phyloP scores from a whole-genome alignment of 2,113 vertebrate genomes.

The Lophius piscatorius region DNA sequence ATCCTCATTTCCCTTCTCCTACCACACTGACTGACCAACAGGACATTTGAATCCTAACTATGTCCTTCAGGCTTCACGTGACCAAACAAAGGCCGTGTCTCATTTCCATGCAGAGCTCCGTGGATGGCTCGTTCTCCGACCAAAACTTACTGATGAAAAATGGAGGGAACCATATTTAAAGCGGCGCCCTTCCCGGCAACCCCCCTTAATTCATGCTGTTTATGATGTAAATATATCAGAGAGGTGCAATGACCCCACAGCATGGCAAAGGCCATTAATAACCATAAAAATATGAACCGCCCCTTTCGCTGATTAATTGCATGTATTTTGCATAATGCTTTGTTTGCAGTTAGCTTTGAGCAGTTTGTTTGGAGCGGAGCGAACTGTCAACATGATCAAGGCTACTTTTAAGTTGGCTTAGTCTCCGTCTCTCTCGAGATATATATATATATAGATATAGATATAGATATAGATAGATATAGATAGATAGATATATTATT shows the following conservation, averaged over 20 bases:
- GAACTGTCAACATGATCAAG: slow-evolving; percentile 60
- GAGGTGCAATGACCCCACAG: slow-evolving; percentile 73
- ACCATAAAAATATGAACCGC: slow-evolving; percentile 70
- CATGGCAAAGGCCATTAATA: slow-evolving; percentile 76
- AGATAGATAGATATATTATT: too few relatives aligned
- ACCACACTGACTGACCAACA: slow-evolving; percentile 38
- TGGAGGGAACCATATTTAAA: slow-evolving; percentile 60
- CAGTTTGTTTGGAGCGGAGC: slow-evolving; percentile 58
- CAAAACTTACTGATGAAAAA: slow-evolving; percentile 54
- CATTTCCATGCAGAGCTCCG: slow-evolving; percentile 49
- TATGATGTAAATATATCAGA: slow-evolving; percentile 77
- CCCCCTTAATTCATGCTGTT: slow-evolving; percentile 75
- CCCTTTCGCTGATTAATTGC: slow-evolving; percentile 70
- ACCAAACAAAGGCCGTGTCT: slow-evolving; percentile 11
- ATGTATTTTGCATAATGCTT: slow-evolving; percentile 73
- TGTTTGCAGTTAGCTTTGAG: slow-evolving; percentile 69
- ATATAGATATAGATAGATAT: too few relatives aligned
- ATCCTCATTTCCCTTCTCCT: too few relatives aligned
- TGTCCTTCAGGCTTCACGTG: slow-evolving; percentile 63
- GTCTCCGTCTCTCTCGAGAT: too few relatives aligned
- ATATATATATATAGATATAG: too few relatives aligned
- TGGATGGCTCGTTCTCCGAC: slow-evolving; percentile 46
- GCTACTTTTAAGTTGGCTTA: too few relatives aligned
- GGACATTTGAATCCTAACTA: slow-evolving; percentile 42
- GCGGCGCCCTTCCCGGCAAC: slow-evolving; percentile 52